These are phyloP conservation scores for Apamea monoglypha DNA, from an alignment of 2,888 invertebrate genomes.

Conservation along the genomic window DNA sequence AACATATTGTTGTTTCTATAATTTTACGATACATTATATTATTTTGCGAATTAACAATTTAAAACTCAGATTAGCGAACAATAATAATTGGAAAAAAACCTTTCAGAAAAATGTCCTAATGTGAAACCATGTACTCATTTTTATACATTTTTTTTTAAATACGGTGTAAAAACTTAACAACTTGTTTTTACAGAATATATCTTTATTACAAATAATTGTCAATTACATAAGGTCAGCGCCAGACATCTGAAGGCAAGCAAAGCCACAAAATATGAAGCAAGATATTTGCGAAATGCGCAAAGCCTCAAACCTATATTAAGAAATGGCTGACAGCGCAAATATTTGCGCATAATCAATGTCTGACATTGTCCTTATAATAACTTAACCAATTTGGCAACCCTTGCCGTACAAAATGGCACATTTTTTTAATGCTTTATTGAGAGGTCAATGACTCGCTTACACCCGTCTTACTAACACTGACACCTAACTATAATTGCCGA, in stretches of 20 bases:
- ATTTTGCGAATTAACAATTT: conserved; percentile 15
- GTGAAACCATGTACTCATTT: conserved; percentile 65
- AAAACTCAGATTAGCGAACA: neutral
- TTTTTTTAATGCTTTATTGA: conserved; percentile 17
- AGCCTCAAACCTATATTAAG: neutral
- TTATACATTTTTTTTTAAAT: conserved; percentile 23
- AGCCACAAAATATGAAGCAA: conserved; percentile 17
- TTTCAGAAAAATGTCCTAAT: conserved; percentile 58
- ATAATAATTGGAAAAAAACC: conserved; percentile 35
- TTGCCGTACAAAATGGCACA: conserved; percentile 26
- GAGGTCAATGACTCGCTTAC: conserved; percentile 28
- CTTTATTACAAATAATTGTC: neutral
- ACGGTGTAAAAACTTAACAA: conserved; percentile 19
- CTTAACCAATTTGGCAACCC: conserved; percentile 8
- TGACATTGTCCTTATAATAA: conserved; percentile 19
- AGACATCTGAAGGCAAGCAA: conserved; percentile 23
- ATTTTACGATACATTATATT: neutral
- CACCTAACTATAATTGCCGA: neutral
- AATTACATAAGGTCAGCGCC: conserved; percentile 15
- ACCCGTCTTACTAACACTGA: neutral
- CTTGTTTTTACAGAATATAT: conserved; percentile 6
- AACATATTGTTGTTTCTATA: conserved; percentile 22
- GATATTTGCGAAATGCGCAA: conserved; percentile 1
- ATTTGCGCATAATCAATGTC: neutral
- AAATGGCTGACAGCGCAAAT: neutral